Evolutionary conservation across 2,888 invertebrate genomes (phyloP), one percentile per base, ranked within the genome.

Genomic region (Protula sp.): DNA sequence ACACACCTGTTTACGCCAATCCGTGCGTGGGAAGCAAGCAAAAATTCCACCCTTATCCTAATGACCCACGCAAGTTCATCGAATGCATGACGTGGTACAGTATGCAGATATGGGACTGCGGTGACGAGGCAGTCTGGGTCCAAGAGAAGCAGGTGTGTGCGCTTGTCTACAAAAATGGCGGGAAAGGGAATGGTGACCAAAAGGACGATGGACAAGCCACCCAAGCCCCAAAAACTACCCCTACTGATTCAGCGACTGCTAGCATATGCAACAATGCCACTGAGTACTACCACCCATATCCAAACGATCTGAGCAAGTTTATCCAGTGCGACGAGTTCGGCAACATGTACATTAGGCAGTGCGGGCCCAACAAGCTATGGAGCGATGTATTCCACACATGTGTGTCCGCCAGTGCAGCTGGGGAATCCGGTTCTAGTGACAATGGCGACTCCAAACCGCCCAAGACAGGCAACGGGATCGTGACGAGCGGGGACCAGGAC

Each of bases 271-370:
- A 50, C 14, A 50, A 50, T 50, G 24, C 50, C 24, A 50, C 50
- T n/a, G 52, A 54, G 2, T 68, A 66, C 52, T 72, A 70, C 58
- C 71, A 70, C 47, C 69, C 73, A 2, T 66, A 69, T 38, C 67
- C 69, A 1, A 54, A 55, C 4, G 65, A 71, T 45, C 51, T 61
- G 4, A 57, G 54, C 24, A 70, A 68, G 55, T 75, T 67, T 58
- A 71, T 72, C 55, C 70, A 75, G 45, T 76, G 76, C 58, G 74
- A 75, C 55, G 64, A 66, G 26, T 67, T 68, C 38, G 74, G 74
- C 5, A 70, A 74, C 48, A 71, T 70, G 9, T 73, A 68, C 55
- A 62, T 68, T 22, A 57, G 66, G 30, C 51, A 30, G 1, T 74
- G 74, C 57, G 61, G 57, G 2, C 48, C 61, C 1, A 55, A 58